Base-by-base conservation (phyloP, 2,888 invertebrate genomes). In the Lasioglossum leucozonium region DNA sequence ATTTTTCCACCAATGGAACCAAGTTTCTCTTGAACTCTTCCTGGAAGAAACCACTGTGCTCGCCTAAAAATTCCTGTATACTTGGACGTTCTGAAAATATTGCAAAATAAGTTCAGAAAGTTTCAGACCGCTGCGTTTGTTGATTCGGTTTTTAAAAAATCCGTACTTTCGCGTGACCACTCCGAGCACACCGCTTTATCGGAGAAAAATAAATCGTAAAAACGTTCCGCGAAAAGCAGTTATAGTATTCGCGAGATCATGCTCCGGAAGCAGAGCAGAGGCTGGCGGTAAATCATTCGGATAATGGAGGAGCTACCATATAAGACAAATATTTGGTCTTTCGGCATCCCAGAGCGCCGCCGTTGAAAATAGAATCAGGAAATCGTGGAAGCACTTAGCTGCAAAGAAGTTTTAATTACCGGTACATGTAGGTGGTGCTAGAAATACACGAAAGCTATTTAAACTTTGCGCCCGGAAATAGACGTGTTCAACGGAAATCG, bases 261-360 rank as follows among this genome's bases (percentile, higher is more conserved):
- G n/a, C 11, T 11, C 55, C 55, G 55, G n/a, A n/a, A 55, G n/a
- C 55, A 4, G 55, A 55, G 55, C 55, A 55, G n/a, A n/a, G n/a
- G n/a, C n/a, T 22, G 10, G n/a, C 40, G 40, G 69, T 69, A 69
- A 69, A 69, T 40, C 69, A n/a, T 69, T 69, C 44, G 72, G n/a
- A 47, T 72, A 72, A 72, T 44, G 47, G 58, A 72, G 72, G 30
- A 47, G 42, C 72, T 30, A 72, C 72, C 44, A 72, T 72, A 72
- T 72, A 72, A 72, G 47, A 72, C 72, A 72, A 72, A 72, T 72
- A 72, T 72, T 69, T 69, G 69, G 22, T n/a, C 40, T 44, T 16
- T 34, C 65, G 65, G 65, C 34, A 67, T 34, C 37, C 16, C 34
- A 44, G 62, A 44, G 22, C 26, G 22, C 26, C 72, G 18, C 55